Conservation (phyloP, 2,113 vertebrate genomes). For the Dicrurus megarhynchus region DNA sequence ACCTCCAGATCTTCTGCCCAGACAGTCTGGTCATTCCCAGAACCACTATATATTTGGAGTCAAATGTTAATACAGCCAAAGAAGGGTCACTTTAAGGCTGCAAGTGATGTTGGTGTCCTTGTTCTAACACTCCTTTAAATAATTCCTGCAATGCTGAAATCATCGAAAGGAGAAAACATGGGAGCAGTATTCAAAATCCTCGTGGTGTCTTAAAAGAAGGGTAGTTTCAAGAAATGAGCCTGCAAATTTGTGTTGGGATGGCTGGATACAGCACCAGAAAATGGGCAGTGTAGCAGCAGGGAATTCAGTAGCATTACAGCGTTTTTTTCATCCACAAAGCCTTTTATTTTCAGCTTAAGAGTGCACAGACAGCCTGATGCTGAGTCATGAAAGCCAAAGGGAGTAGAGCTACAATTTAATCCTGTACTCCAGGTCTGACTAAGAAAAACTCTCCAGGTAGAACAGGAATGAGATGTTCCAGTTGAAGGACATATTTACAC, state of each 20-base stretch:
- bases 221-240: not conserved
- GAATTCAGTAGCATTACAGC: not conserved
- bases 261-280: not conserved
- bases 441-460: not conserved
- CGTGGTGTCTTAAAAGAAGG: not conserved
- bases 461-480: not conserved
- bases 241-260: not conserved
- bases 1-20: not conserved
- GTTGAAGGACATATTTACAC: accelerated
- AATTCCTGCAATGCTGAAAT: not conserved
- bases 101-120: accelerated
- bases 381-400: not conserved
- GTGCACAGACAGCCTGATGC: not conserved
- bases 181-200: not conserved
- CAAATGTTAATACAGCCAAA: not conserved
- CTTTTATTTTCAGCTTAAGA: not conserved
- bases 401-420: not conserved
- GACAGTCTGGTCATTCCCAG: not conserved
- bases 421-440: not conserved
- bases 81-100: not conserved
- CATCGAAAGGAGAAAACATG: not conserved
- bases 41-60: not conserved
- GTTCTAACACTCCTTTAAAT: not conserved
- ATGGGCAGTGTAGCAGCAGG: not conserved
- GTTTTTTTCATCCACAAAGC: not conserved